Evolutionary conservation across 2,113 vertebrate species (phyloP), one percentile per base, ranked within the genome.

Genomic region (Campylomormyrus numenius): DNA sequence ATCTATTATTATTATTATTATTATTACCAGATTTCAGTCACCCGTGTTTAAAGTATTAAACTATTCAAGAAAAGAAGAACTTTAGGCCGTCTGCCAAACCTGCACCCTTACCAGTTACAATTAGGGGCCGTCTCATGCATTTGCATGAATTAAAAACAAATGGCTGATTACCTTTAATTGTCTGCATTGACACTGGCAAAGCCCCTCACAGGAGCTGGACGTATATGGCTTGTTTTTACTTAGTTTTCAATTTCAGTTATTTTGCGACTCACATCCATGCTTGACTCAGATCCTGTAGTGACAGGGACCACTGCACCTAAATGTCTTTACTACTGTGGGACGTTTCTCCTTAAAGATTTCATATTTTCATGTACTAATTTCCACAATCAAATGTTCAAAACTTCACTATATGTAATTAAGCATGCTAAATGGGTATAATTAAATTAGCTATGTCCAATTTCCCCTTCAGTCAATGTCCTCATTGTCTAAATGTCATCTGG

Each of bases 391-490:
- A 74, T 85, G 58, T 89, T 88, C 85, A 92, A 92, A 90, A 88
- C 46, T 77, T 74, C 87, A 31, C n/a, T 19, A 21, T 83, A 89
- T 89, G 92, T 94, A 95, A 95, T 94, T 94, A 93, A 88, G 83
- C 90, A 80, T 93, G 90, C 15, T 92, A 94, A 94, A 95, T 52
- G 56, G 56, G 83, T 90, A 89, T 95, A 94, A 96, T 95, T 93
- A 93, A 91, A 95, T 95, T 94, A 96, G 91, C 90, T 90, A 90
- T 88, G 91, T 92, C 94, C 92, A 90, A 94, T 93, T 94, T 93
- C 90, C 90, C 89, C 70, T 91, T 53, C 80, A 85, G 19, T 89
- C 89, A 89, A 85, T 42, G 88, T 87, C 86, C 89, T 88, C 42
- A 24, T 85, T 85, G 66, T 49, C 35, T 87, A 89, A 92, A 91